Evolutionary conservation across 1,140 invertebrate genomes (phyloP).

Genomic region (Neodiprion fabricii): DNA sequence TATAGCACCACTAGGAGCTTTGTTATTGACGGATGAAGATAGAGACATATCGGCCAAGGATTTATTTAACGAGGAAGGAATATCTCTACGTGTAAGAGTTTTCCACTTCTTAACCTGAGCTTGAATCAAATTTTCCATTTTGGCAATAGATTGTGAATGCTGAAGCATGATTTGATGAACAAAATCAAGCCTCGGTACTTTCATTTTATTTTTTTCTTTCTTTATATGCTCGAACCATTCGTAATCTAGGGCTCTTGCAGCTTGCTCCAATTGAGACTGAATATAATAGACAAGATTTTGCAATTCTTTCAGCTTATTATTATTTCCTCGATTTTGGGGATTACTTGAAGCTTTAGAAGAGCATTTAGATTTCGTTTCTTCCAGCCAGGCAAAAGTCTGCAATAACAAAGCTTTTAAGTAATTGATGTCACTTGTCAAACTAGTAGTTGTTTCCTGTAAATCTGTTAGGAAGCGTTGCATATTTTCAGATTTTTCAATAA

Average conservation of each 20-base stretch:
- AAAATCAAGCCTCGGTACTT: conserved; percentile 53
- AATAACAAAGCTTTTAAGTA: conserved; percentile 53
- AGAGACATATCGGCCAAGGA: conserved; percentile 45
- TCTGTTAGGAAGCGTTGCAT: conserved; percentile 60
- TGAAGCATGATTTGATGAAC: conserved; percentile 53
- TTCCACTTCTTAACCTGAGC: conserved; percentile 42
- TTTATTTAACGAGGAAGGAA: conserved; percentile 38
- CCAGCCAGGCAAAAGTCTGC: conserved; percentile 60
- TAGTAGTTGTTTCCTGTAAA: conserved; percentile 56
- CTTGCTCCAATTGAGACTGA: conserved; percentile 56
- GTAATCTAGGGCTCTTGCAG: conserved; percentile 53
- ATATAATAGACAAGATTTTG: conserved; percentile 52
- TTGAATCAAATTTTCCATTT: conserved; percentile 45
- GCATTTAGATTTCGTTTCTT: conserved; percentile 58
- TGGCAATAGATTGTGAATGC: conserved; percentile 48
- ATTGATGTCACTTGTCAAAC: conserved; percentile 51
- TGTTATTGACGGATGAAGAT: conserved; percentile 19
- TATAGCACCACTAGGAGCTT: conserved; percentile 39
- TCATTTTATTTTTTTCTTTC: conserved; percentile 44
- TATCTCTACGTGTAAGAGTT: conserved; percentile 28
- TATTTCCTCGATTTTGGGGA: conserved; percentile 42
- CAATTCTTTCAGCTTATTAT: conserved; percentile 49
- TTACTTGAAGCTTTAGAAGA: conserved; percentile 33
- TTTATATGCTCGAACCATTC: conserved; percentile 50
- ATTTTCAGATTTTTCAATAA: conserved; percentile 50